A percentile compares a stretch with the other conserved stretches of the same genome.
Conservation (phyloP, 2,113 vertebrate species). For the Prunella fulvescens region DNA sequence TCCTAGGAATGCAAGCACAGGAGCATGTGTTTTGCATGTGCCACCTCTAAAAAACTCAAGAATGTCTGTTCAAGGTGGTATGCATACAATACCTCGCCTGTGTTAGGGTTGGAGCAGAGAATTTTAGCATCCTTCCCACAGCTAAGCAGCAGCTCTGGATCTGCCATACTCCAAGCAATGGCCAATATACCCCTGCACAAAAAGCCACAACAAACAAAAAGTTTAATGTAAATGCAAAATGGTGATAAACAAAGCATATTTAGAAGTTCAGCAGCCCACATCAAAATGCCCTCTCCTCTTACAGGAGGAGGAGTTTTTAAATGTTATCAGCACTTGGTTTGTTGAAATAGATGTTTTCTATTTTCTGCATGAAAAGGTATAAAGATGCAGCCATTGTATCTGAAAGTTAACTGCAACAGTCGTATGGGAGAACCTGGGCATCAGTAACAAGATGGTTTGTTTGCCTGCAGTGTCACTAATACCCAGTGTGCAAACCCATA, state of each 20-base stretch:
- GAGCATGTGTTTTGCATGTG: background rate
- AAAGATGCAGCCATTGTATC: background rate
- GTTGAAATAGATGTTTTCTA: background rate
- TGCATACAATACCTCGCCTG: slow-evolving; percentile 82
- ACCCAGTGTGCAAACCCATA: background rate
- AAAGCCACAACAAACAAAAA: background rate
- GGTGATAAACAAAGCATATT: background rate
- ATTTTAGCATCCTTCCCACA: slow-evolving; percentile 95
- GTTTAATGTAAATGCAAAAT: background rate
- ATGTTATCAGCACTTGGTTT: background rate
- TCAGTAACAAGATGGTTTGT: background rate
- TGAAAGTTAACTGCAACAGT: background rate
- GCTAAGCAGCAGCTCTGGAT: slow-evolving; percentile 91
- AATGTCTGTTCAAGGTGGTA: background rate
- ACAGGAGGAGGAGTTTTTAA: background rate
- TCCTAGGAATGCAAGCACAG: background rate
- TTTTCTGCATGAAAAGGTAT: background rate
- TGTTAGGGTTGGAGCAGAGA: slow-evolving; percentile 95
- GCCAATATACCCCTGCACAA: slow-evolving; percentile 84
- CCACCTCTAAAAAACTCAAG: background rate
- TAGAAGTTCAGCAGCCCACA: background rate
- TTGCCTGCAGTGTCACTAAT: background rate
- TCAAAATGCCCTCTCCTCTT: background rate
- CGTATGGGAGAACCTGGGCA: rapidly evolving
- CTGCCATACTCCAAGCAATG: slow-evolving; percentile 92